Percentiles rank a stretch among this genome's conserved stretches.
Conservation (phyloP, 2,113 vertebrate genomes). For the Craseonycteris thonglongyai region DNA sequence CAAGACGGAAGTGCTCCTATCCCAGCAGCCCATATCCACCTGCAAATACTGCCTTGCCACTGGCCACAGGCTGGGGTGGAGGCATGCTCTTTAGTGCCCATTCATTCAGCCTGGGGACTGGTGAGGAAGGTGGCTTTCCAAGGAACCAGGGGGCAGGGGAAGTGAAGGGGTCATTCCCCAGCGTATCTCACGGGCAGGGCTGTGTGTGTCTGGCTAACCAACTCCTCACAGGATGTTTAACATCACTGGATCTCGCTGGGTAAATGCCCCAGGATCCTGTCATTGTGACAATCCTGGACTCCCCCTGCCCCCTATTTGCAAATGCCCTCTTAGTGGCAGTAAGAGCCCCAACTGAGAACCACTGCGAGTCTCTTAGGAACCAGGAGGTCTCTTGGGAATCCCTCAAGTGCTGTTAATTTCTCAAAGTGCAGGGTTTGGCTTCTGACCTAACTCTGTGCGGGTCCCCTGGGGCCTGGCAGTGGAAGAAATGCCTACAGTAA, state of each 20-base stretch:
- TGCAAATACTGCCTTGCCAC: fast-evolving
- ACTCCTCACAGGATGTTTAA: neutral
- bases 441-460: neutral
- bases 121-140: neutral
- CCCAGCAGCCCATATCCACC: fast-evolving
- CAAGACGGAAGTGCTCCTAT: neutral
- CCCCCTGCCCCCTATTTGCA: neutral
- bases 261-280: neutral
- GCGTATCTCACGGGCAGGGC: neutral
- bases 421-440: neutral
- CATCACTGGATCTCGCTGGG: neutral
- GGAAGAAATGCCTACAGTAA: neutral
- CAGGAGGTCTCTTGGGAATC: neutral
- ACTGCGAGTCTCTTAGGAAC: neutral
- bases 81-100: neutral
- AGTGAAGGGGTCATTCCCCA: neutral
- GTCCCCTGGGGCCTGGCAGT: neutral
- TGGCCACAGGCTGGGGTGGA: neutral
- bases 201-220: no score
- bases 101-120: neutral
- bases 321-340: neutral
- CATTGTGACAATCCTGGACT: neutral
- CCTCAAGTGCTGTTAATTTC: neutral
- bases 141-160: neutral
- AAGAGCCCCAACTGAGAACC: neutral